Percentiles rank a stretch among this genome's conserved stretches.
Evolutionary conservation across 2,888 invertebrate genomes (phyloP).

Genomic region (Ennomos fuscantarius): DNA sequence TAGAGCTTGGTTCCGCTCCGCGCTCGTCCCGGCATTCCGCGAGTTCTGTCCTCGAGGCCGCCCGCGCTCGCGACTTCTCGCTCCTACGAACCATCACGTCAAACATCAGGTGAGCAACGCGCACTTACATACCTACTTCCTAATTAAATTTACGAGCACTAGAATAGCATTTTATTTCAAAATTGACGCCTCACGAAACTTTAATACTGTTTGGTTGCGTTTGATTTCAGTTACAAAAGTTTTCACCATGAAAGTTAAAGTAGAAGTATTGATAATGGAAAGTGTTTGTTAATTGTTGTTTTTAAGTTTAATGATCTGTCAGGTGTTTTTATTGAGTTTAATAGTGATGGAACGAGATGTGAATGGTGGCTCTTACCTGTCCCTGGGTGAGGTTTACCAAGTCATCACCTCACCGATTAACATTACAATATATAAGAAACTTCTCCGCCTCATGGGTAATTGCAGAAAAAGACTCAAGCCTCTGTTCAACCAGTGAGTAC

Average conservation of each 20-base stretch:
- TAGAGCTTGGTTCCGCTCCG: not conserved
- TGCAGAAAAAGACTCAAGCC: constrained; percentile 58
- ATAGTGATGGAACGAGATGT: constrained; percentile 11
- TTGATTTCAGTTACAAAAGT: constrained; percentile 4
- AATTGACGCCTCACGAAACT: constrained; percentile 13
- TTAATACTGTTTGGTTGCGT: constrained; percentile 16
- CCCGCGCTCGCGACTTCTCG: constrained; percentile 16
- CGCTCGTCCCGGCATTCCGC: constrained; percentile 36
- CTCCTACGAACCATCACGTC: constrained; percentile 10
- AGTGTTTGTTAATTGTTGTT: constrained; percentile 1
- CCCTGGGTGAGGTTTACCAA: constrained; percentile 87
- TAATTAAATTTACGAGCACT: constrained; percentile 11
- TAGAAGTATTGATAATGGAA: not conserved
- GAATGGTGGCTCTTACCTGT: constrained; percentile 48
- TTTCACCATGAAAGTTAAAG: constrained; percentile 9
- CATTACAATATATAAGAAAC: constrained; percentile 72
- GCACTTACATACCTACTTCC: constrained; percentile 3
- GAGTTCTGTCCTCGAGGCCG: constrained; percentile 34
- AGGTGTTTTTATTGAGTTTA: constrained; percentile 17
- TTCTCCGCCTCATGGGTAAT: constrained; percentile 41
- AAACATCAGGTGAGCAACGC: constrained; percentile 24
- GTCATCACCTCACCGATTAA: constrained; percentile 81
- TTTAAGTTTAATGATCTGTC: constrained; percentile 9
- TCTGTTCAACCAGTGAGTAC: constrained; percentile 54
- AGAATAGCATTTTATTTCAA: constrained; percentile 2